These are phyloP conservation scores for Spondyliosoma cantharus DNA, from an alignment of 2,797 vertebrate species.

Conservation along the genomic window DNA sequence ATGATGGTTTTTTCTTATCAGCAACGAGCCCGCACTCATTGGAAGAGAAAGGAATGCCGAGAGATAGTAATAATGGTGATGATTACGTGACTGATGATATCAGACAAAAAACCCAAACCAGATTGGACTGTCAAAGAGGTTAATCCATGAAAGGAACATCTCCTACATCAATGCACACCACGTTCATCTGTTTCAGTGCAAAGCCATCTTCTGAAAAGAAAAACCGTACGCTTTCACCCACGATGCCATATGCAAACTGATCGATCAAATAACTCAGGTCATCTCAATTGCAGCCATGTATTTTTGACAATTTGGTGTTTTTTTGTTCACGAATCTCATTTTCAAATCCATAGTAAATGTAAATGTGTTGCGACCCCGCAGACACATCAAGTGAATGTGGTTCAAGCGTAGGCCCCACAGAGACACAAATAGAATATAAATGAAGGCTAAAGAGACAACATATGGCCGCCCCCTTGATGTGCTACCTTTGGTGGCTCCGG, in stretches of 20 bases:
- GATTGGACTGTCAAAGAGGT: slow-evolving; percentile 52
- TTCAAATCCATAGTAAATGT: slow-evolving; percentile 48
- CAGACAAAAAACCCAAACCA: slow-evolving; percentile 27
- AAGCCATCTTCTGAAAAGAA: slow-evolving; percentile 18
- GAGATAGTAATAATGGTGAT: slow-evolving; percentile 57
- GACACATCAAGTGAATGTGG: slow-evolving; percentile 54
- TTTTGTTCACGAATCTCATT: slow-evolving; percentile 31
- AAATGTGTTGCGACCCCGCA: slow-evolving; percentile 41
- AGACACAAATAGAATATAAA: slow-evolving; percentile 77
- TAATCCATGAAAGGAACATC: slow-evolving; percentile 65
- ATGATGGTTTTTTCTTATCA: slow-evolving; percentile 54
- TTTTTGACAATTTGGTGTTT: slow-evolving; percentile 35
- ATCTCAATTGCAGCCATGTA: slow-evolving; percentile 33
- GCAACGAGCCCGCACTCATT: slow-evolving; percentile 40
- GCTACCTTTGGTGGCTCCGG: slow-evolving; percentile 67
- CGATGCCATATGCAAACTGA: slow-evolving; percentile 19
- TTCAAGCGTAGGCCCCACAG: slow-evolving; percentile 66
- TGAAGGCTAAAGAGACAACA: slow-evolving; percentile 78
- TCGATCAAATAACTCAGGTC: slow-evolving; percentile 38
- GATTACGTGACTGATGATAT: slow-evolving; percentile 49
- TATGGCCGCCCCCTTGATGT: slow-evolving; percentile 78
- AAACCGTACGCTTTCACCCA: not conserved
- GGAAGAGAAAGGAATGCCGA: slow-evolving; percentile 36
- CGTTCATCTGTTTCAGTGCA: slow-evolving; percentile 19
- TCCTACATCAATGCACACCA: slow-evolving; percentile 34